Evolutionary conservation across 2,888 invertebrate species (phyloP).

Genomic region (Amaurobius ferox): DNA sequence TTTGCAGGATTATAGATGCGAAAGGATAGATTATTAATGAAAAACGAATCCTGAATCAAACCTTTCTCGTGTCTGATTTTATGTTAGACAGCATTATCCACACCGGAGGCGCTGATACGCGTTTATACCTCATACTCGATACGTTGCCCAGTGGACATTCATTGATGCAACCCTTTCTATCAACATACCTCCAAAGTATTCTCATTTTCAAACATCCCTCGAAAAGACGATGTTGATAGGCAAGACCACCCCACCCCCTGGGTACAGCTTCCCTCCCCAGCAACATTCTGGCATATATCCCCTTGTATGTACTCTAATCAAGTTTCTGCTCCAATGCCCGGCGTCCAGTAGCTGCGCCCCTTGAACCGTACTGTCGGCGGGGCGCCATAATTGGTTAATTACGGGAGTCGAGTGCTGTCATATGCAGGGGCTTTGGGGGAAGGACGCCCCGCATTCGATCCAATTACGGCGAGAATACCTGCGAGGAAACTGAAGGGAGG

Average conservation of each 20-base stretch:
- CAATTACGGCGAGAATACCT: constrained; percentile 66
- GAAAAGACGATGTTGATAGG: background rate
- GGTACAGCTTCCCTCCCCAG: background rate
- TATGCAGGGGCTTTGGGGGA: constrained; percentile 53
- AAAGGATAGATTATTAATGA: no score
- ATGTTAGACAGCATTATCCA: no score
- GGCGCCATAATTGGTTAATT: constrained; percentile 72
- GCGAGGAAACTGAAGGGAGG: constrained; percentile 21
- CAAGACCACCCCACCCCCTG: background rate
- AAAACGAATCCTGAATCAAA: no score
- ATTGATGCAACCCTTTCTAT: no score
- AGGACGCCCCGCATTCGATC: constrained; percentile 42
- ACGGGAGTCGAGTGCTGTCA: constrained; percentile 72
- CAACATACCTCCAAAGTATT: no score
- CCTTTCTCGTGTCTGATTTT: no score
- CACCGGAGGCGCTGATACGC: no score
- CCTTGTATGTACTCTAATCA: constrained; percentile 69
- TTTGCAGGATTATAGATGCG: no score
- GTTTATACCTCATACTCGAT: no score
- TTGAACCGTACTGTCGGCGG: constrained; percentile 55
- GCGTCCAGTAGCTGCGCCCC: constrained; percentile 45
- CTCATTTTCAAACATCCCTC: no score
- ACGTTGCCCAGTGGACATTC: no score
- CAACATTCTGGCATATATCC: background rate
- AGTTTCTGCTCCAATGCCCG: constrained; percentile 58